Conservation (phyloP, 2,888 invertebrate species). For the Neoascia interrupta region DNA sequence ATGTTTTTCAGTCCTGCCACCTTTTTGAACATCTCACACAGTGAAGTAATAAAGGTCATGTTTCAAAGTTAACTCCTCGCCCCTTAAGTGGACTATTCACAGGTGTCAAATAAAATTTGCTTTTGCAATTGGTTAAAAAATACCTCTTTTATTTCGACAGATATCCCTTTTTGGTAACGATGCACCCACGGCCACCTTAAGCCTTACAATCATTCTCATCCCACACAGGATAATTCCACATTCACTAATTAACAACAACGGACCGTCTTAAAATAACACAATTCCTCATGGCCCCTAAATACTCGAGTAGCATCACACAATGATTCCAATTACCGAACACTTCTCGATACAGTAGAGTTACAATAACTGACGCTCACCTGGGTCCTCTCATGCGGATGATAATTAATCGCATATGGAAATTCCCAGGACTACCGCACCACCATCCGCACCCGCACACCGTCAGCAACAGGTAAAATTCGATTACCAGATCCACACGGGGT, state of each 20-base stretch:
- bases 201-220: conserved; percentile 11
- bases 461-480: conserved; percentile 58
- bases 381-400: conserved; percentile 34
- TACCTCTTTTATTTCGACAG: too few species aligned
- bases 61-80: too few species aligned
- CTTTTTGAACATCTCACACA: too few species aligned
- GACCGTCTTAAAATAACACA: conserved; percentile 40
- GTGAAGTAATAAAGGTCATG: too few species aligned
- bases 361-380: conserved; percentile 25
- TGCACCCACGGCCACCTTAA: too few species aligned
- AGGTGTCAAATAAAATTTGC: too few species aligned
- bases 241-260: not conserved
- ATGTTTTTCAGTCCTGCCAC: too few species aligned
- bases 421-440: conserved; percentile 24
- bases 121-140: too few species aligned
- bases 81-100: too few species aligned
- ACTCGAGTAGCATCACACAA: conserved; percentile 28
- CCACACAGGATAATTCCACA: conserved; percentile 2
- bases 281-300: conserved; percentile 26
- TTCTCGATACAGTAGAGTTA: not conserved
- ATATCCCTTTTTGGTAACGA: too few species aligned
- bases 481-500: conserved; percentile 5
- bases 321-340: conserved; percentile 49
- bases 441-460: too few species aligned
- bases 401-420: conserved; percentile 60